Percentiles rank a stretch among this genome's conserved stretches.
These are phyloP conservation scores for Zapus hudsonius DNA, from an alignment of 2,113 vertebrate genomes.

Conservation along the genomic window DNA sequence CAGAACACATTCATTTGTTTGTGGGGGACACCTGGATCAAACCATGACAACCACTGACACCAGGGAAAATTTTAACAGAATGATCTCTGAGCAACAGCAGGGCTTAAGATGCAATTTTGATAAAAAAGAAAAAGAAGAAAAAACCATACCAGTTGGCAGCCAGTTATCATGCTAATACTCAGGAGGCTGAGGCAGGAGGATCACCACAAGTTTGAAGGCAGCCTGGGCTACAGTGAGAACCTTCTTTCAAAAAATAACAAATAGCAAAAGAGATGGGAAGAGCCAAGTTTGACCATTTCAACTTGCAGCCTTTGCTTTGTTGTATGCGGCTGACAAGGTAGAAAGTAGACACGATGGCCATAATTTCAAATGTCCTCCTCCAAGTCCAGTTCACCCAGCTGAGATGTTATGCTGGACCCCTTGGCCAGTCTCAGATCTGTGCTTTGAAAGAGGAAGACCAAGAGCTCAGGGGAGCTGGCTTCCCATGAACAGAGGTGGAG, in stretches of 20 bases:
- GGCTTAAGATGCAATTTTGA: not conserved
- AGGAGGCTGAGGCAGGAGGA: not conserved
- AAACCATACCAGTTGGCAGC: not conserved
- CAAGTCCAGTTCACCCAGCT: not conserved
- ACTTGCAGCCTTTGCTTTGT: not conserved
- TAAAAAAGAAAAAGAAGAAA: no score
- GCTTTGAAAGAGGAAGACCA: not conserved
- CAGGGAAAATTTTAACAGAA: slow-evolving; percentile 29
- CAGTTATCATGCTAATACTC: not conserved
- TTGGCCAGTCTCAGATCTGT: not conserved
- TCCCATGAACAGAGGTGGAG: not conserved
- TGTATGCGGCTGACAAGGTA: not conserved
- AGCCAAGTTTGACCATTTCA: not conserved
- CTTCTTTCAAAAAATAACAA: not conserved
- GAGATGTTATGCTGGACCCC: not conserved
- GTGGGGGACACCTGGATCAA: no score
- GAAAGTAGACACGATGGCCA: not conserved
- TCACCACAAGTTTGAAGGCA: not conserved
- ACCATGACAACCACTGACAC: no score
- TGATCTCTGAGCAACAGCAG: not conserved
- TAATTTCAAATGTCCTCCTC: slow-evolving; percentile 46
- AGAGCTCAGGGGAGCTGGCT: not conserved
- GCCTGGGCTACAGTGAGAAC: not conserved
- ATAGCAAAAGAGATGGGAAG: slow-evolving; percentile 12
- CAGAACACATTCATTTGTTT: no score